Evolutionary conservation across 2,113 vertebrate species (phyloP), one percentile per base, ranked within the genome.

Genomic region (Callipepla squamata): DNA sequence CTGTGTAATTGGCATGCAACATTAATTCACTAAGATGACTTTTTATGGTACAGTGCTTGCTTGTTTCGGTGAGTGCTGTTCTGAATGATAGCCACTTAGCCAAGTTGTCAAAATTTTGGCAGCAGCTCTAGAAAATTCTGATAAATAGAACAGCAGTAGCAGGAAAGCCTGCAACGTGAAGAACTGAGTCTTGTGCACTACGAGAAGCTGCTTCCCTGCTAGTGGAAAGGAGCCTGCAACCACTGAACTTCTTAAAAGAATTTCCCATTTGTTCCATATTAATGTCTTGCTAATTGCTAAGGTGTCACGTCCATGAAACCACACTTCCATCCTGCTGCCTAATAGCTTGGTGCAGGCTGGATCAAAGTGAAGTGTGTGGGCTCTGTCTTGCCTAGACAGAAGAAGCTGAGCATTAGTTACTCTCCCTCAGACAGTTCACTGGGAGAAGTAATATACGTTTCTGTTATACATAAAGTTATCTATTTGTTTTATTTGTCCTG

Each of bases 41-140:
- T 58, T 50, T 75, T 73, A 7, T 61, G 55, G 38, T 81, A 45
- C n/a, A 53, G 6, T 68, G 9, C n/a, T 11, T 62, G 55, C 30
- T 20, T 83, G 40, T 82, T 94, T 23, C 85, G 82, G 38, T 68
- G 45, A 76, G 59, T 47, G 16, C 75, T 93, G 40, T 63, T 93
- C 59, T 84, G 80, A 96, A 85, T 86, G 51, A 68, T 70, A 80
- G 69, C 77, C 47, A 30, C 73, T 78, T 78, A 79, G 59, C 83
- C 66, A 50, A 69, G 45, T 18, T 93, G 90, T 92, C 92, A 94
- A 26, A 68, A 67, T 74, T 89, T 91, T 91, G 87, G 75, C 87
- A 93, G 68, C 61, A 77, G 75, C 45, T 85, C 36, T 62, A 62
- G 63, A 80, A 92, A 87, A 91, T 67, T 72, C 34, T 85, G 59